phyloP scores from a whole-genome alignment of 2,888 invertebrate species.

The Sarcophaga variegata region DNA sequence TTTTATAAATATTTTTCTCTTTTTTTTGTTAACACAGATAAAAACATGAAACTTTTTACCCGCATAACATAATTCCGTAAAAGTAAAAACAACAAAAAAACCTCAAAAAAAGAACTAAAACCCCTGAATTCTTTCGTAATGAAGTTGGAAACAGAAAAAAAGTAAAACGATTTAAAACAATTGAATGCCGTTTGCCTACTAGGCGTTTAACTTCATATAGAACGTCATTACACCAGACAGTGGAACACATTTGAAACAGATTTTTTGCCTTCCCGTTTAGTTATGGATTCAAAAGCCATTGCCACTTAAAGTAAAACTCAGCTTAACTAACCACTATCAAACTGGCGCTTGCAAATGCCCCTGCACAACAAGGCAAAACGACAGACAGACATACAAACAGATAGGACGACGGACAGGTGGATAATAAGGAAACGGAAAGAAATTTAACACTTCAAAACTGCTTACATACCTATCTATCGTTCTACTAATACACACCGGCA shows the following conservation, averaged over 20 bases:
- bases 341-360: not conserved
- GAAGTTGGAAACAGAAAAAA: conserved; percentile 23
- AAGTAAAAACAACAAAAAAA: not conserved
- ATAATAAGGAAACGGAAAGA: conserved; percentile 8
- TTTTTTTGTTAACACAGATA: conserved; percentile 15
- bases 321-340: not conserved
- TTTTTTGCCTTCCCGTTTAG: not conserved
- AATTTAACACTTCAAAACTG: conserved; percentile 9
- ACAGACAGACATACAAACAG: too few relatives aligned
- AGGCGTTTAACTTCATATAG: not conserved
- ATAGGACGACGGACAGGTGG: not conserved
- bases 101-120: not conserved
- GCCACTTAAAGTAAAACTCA: not conserved
- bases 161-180: conserved; percentile 20
- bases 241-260: not conserved
- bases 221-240: not conserved
- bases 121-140: not conserved
- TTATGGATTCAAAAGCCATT: not conserved
- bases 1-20: not conserved
- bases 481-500: not conserved
- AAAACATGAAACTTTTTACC: conserved; percentile 41
- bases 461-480: not conserved
- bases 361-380: not conserved
- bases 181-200: not conserved
- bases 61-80: conserved; percentile 24